These are phyloP conservation scores for Petrolisthes manimaculis DNA, from an alignment of 2,888 invertebrate species.

Conservation along the genomic window DNA sequence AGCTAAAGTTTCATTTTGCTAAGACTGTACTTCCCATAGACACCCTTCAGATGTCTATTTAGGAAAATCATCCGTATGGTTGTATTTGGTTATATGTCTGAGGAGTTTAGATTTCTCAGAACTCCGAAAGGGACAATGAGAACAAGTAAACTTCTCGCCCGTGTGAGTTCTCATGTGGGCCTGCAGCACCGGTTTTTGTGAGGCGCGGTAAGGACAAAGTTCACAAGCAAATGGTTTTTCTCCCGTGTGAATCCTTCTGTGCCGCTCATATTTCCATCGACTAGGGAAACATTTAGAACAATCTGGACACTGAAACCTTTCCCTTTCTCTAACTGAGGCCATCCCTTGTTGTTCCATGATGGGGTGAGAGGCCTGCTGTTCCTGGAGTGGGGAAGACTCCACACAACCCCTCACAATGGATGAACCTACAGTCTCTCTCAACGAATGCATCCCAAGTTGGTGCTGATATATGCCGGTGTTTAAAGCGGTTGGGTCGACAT, in stretches of 20 bases:
- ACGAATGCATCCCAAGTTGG: constrained; percentile 33
- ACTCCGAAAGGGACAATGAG: constrained; percentile 41
- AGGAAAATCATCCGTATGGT: background rate
- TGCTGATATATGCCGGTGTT: constrained; percentile 29
- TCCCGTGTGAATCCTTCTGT: constrained; percentile 43
- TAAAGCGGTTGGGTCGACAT: constrained; percentile 15
- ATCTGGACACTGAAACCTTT: constrained; percentile 36
- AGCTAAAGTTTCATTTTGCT: too few species aligned
- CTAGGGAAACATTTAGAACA: constrained; percentile 43
- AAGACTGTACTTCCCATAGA: too few species aligned
- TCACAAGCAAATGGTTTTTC: constrained; percentile 58
- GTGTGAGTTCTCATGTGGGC: constrained; percentile 56
- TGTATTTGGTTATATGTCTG: constrained; percentile 33
- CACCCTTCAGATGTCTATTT: background rate
- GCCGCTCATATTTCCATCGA: constrained; percentile 43
- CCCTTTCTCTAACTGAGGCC: constrained; percentile 21
- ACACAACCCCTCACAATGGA: constrained; percentile 16
- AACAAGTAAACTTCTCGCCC: constrained; percentile 44
- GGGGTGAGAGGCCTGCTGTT: constrained; percentile 19
- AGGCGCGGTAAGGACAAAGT: constrained; percentile 44
- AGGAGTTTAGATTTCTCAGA: constrained; percentile 37
- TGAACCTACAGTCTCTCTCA: constrained; percentile 20
- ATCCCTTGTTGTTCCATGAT: constrained; percentile 20
- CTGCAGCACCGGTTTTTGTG: constrained; percentile 45
- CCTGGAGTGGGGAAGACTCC: constrained; percentile 20